Evolutionary conservation across 2,888 invertebrate genomes (phyloP).

Genomic region (Caenorhabditis angaria): DNA sequence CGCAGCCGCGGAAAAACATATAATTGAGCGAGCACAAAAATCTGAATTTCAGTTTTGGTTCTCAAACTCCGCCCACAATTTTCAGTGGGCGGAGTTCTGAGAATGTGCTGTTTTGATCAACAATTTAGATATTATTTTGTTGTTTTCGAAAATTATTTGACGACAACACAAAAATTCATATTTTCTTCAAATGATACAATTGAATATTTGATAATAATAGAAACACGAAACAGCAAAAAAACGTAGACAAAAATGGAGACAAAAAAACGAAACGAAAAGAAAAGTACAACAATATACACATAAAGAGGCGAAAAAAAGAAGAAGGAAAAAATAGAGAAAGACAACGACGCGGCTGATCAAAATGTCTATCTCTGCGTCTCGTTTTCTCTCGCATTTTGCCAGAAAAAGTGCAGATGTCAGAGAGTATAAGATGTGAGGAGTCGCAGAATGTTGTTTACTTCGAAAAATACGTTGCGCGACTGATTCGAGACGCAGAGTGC

Average conservation of each 20-base stretch:
- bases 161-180: no score
- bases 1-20: no score
- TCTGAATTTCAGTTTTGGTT: no score
- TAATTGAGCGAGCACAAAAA: no score
- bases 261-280: neutral
- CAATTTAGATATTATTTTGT: neutral
- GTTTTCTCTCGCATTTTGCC: neutral
- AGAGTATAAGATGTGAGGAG: neutral
- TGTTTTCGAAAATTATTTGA: no score
- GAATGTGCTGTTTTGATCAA: neutral
- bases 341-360: neutral
- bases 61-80: no score
- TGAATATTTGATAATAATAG: no score
- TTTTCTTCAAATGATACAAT: no score
- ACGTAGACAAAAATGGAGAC: neutral
- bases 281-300: neutral
- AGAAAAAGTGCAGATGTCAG: neutral
- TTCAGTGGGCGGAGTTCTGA: neutral
- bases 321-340: neutral
- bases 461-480: neutral
- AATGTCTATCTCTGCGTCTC: neutral
- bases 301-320: neutral
- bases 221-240: no score
- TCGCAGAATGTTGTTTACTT: neutral
- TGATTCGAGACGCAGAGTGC: conserved; percentile 1